Percentiles rank a stretch among this genome's conserved stretches.
Evolutionary conservation across 2,113 vertebrate species (phyloP).

Genomic region (mouse (Mus musculus)): DNA sequence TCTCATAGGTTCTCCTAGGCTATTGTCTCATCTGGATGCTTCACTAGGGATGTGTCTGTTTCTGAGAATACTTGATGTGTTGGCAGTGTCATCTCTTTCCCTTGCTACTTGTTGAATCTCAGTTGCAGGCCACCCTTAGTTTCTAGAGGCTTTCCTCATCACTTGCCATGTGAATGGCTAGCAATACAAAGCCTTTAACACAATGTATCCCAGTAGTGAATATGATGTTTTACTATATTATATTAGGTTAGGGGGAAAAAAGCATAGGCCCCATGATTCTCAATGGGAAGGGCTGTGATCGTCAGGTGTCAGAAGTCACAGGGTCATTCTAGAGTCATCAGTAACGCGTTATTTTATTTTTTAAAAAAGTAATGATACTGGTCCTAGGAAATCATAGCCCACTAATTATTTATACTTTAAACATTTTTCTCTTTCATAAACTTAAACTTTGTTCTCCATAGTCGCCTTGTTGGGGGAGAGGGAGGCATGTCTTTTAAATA

Average conservation of each 20-base stretch:
- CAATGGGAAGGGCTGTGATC: neutral
- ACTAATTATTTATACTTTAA: constrained; percentile 5
- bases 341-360: neutral
- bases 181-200: neutral
- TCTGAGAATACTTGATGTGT: neutral
- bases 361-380: neutral
- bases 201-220: neutral
- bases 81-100: neutral
- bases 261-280: neutral
- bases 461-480: constrained; percentile 50
- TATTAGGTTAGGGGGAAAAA: neutral
- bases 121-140: neutral
- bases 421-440: constrained; percentile 60
- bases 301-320: neutral
- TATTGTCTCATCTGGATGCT: neutral
- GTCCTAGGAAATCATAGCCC: constrained; percentile 10
- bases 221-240: neutral
- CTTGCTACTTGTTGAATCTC: neutral
- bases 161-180: neutral
- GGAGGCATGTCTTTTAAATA: neutral
- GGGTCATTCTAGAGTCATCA: neutral
- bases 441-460: constrained; percentile 66
- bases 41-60: neutral
- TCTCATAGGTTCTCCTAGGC: neutral
- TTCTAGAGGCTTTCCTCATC: neutral